Conservation (phyloP, 2,888 invertebrate species). For the Dexiosoma caninum region DNA sequence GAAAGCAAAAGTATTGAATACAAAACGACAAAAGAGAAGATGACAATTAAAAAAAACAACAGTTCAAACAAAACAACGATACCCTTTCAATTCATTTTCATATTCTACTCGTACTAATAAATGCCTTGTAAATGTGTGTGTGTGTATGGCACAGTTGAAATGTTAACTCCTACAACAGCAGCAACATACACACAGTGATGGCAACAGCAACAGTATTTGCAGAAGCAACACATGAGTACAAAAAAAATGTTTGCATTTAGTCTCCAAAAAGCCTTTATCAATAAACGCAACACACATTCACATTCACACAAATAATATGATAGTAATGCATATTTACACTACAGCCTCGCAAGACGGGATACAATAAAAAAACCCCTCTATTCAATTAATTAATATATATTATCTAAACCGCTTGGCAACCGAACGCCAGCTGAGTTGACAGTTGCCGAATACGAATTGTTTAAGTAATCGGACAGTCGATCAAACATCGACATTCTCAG, state of each 20-base stretch:
- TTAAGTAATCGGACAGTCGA: too few species aligned
- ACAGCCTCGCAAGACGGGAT: not conserved
- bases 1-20: not conserved
- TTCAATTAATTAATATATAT: too few species aligned
- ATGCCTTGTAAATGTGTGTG: not conserved
- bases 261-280: slow-evolving; percentile 42
- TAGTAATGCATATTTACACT: not conserved
- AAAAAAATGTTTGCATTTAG: slow-evolving; percentile 9
- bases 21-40: slow-evolving; percentile 11
- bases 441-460: too few species aligned
- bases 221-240: slow-evolving; percentile 4
- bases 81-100: slow-evolving; percentile 57
- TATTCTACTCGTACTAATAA: slow-evolving; percentile 16
- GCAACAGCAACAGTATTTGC: not conserved
- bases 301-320: too few species aligned
- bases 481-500: too few species aligned
- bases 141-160: not conserved
- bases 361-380: too few species aligned
- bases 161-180: slow-evolving; percentile 46
- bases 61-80: slow-evolving; percentile 53
- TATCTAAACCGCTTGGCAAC: too few species aligned
- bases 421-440: too few species aligned
- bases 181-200: not conserved
- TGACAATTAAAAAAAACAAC: not conserved
- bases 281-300: not conserved